A percentile compares a stretch with the other conserved stretches of the same genome.
phyloP scores from a whole-genome alignment of 2,113 vertebrate genomes.

The Sus scrofa region DNA sequence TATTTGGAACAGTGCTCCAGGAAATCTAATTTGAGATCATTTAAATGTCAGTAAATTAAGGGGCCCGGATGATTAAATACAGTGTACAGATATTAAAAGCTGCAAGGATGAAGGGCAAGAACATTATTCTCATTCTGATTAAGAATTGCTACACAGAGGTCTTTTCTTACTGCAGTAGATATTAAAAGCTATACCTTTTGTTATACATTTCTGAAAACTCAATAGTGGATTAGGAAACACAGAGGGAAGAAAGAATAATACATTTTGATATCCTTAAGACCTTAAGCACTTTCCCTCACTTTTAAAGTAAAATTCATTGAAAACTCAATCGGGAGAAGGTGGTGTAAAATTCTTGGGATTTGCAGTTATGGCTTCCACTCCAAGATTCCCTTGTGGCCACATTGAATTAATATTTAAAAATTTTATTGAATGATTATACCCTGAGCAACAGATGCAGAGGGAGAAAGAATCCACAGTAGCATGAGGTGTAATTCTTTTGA shows the following conservation, averaged over 20 bases:
- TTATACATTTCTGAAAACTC: constrained; percentile 43
- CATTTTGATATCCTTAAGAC: constrained; percentile 47
- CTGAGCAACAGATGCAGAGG: neutral
- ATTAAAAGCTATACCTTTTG: constrained; percentile 52
- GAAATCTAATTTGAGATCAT: constrained; percentile 77
- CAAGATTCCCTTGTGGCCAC: neutral
- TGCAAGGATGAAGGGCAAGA: constrained; percentile 56
- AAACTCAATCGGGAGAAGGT: constrained; percentile 34
- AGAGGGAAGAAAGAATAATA: constrained; percentile 15
- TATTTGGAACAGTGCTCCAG: constrained; percentile 75
- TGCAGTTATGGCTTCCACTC: neutral
- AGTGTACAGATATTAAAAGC: constrained; percentile 73
- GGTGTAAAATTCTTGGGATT: constrained; percentile 31
- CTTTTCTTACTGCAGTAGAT: constrained; percentile 46
- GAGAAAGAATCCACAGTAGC: neutral
- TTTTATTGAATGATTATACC: constrained; percentile 14
- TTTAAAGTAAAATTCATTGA: constrained; percentile 33
- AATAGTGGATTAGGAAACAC: neutral
- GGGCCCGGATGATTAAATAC: constrained; percentile 62
- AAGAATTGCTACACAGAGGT: constrained; percentile 43
- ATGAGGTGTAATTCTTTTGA: neutral
- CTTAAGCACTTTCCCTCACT: neutral
- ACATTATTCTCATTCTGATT: constrained; percentile 74
- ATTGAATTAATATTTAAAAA: constrained; percentile 31
- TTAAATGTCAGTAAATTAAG: constrained; percentile 75